Percentiles rank a stretch among this genome's conserved stretches.
Evolutionary conservation across 2,888 invertebrate species (phyloP).

Genomic region (Tinea semifulvella): DNA sequence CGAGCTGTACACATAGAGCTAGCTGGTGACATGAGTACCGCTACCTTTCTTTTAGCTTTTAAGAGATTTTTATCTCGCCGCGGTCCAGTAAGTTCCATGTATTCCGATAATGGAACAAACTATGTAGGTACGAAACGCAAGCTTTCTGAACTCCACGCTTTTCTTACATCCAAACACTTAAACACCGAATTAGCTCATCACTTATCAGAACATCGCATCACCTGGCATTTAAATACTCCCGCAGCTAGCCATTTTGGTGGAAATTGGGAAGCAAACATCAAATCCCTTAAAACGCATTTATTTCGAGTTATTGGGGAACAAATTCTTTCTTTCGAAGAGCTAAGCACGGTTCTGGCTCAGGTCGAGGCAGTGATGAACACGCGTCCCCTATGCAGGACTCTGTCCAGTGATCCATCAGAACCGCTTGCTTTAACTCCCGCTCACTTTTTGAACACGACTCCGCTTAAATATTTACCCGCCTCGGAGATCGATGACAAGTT

Average conservation of each 20-base stretch:
- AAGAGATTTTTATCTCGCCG: constrained; percentile 20
- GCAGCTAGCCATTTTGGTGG: constrained; percentile 16
- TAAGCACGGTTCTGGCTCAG: background rate
- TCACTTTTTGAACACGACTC: background rate
- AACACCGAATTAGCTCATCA: background rate
- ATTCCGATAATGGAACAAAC: constrained; percentile 18
- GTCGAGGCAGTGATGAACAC: background rate
- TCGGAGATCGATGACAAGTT: too few relatives aligned
- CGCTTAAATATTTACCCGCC: background rate
- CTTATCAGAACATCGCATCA: background rate
- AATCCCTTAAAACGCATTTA: constrained; percentile 2
- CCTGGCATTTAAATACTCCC: constrained; percentile 11
- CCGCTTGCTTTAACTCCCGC: background rate
- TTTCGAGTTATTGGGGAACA: background rate
- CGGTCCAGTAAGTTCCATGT: constrained; percentile 17
- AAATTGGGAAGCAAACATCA: constrained; percentile 14
- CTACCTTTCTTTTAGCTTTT: constrained; percentile 18
- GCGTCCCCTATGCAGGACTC: background rate
- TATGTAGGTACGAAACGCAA: constrained; percentile 8
- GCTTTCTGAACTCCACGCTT: background rate
- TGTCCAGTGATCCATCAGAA: background rate
- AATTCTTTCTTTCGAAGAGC: background rate
- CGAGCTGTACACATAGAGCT: constrained; percentile 19
- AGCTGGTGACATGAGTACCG: constrained; percentile 18
- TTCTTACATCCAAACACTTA: background rate